Conservation (phyloP, 2,888 invertebrate genomes). For the Tricholauxania praeusta region DNA sequence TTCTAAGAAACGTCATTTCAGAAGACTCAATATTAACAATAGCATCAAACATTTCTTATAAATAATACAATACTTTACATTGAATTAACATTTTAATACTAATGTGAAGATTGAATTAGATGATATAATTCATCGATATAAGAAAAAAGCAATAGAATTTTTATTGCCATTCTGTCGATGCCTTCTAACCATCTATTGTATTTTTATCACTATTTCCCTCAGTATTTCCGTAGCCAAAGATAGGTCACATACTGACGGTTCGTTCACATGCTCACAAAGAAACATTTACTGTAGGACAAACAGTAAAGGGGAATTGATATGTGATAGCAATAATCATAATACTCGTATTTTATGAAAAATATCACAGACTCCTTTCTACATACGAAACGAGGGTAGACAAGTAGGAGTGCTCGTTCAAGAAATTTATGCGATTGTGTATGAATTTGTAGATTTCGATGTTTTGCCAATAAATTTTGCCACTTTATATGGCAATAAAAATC, state of each 20-base stretch:
- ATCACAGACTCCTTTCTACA: background rate
- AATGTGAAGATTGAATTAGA: too few relatives aligned
- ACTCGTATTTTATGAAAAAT: conserved; percentile 10
- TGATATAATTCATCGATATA: too few relatives aligned
- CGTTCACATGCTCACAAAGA: too few relatives aligned
- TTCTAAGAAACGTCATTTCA: too few relatives aligned
- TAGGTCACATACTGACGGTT: too few relatives aligned
- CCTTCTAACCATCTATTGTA: background rate
- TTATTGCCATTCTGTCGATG: conserved; percentile 11
- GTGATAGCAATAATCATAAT: conserved; percentile 44
- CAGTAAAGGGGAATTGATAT: conserved; percentile 12
- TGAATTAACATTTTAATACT: too few relatives aligned
- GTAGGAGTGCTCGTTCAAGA: background rate
- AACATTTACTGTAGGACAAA: background rate
- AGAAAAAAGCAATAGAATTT: conserved; percentile 34
- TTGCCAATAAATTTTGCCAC: conserved; percentile 46
- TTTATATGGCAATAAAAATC: conserved; percentile 50
- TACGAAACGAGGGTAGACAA: conserved; percentile 6
- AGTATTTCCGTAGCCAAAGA: background rate
- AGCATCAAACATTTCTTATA: too few relatives aligned
- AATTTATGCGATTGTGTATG: background rate
- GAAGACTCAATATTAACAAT: too few relatives aligned
- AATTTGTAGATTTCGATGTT: conserved; percentile 12
- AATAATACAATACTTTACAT: too few relatives aligned
- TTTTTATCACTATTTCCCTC: conserved; percentile 7